phyloP scores from a whole-genome alignment of 2,888 invertebrate genomes.

The Gari tellinella region DNA sequence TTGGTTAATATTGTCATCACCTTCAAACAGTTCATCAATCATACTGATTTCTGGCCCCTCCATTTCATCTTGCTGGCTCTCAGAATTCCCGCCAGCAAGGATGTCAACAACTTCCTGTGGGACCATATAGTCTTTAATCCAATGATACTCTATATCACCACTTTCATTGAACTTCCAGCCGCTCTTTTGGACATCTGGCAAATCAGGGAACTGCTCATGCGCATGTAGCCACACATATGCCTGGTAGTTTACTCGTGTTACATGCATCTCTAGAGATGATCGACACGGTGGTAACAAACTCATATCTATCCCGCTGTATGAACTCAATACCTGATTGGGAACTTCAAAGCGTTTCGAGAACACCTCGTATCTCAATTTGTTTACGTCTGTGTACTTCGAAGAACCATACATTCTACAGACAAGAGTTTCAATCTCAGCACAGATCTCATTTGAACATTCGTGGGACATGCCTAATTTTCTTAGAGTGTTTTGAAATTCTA shows the following conservation, averaged over 20 bases:
- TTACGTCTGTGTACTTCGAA: conserved; percentile 8
- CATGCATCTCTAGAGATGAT: conserved; percentile 38
- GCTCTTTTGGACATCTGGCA: conserved; percentile 17
- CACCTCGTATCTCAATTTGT: conserved; percentile 21
- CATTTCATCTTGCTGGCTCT: too few species aligned
- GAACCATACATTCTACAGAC: conserved; percentile 24
- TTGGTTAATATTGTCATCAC: too few species aligned
- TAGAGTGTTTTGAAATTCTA: conserved; percentile 9
- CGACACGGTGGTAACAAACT: conserved; percentile 43
- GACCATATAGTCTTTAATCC: not conserved
- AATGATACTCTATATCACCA: conserved; percentile 4
- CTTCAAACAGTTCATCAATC: too few species aligned
- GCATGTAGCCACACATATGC: conserved; percentile 36
- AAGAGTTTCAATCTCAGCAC: conserved; percentile 19
- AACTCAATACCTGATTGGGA: not conserved
- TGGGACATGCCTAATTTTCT: not conserved
- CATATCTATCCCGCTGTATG: conserved; percentile 33
- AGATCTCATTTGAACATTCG: not conserved
- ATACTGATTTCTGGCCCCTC: too few species aligned
- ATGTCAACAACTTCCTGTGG: conserved; percentile 6
- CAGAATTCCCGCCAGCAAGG: not conserved
- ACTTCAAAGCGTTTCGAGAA: conserved; percentile 18
- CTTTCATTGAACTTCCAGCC: conserved; percentile 27
- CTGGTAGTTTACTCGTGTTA: conserved; percentile 38
- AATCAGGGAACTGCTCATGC: conserved; percentile 8